Evolutionary conservation across 92 coral and sea anemone species (phyloP).

Genomic region (Isaurus tuberculatus): DNA sequence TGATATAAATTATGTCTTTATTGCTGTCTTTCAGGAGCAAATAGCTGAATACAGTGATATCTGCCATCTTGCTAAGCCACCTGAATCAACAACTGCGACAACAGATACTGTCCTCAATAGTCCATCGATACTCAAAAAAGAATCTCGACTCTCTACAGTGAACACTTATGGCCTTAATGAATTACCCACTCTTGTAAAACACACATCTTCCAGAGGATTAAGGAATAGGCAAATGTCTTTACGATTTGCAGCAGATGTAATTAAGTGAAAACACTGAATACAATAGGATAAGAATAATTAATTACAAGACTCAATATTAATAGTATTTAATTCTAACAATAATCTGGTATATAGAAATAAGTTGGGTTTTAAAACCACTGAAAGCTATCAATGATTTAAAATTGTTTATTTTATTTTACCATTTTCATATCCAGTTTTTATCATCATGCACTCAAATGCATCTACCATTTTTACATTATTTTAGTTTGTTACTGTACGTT

Average conservation of each 20-base stretch:
- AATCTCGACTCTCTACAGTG: conserved; percentile 54
- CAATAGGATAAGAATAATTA: too few species aligned
- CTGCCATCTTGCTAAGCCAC: conserved; percentile 74
- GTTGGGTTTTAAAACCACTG: too few species aligned
- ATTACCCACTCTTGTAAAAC: conserved; percentile 48
- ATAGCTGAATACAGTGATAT: conserved; percentile 83
- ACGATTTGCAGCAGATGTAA: conserved; percentile 81
- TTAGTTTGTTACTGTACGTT: too few species aligned
- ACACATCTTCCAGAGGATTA: conserved; percentile 60
- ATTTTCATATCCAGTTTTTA: too few species aligned
- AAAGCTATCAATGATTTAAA: too few species aligned
- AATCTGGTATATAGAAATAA: too few species aligned
- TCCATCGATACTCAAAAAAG: conserved; percentile 83
- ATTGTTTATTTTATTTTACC: too few species aligned
- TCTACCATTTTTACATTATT: too few species aligned
- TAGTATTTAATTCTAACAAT: too few species aligned
- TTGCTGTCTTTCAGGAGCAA: conserved; percentile 65
- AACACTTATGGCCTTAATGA: conserved; percentile 34
- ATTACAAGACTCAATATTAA: too few species aligned
- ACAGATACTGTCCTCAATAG: conserved; percentile 62
- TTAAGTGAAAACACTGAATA: too few species aligned
- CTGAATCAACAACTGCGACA: conserved; percentile 56
- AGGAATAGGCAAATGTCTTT: conserved; percentile 56
- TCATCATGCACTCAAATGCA: too few species aligned
- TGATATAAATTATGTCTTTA: background rate